Percentiles rank a stretch among this genome's conserved stretches.
Conservation (phyloP, 2,113 vertebrate species). For the Agapornis roseicollis region DNA sequence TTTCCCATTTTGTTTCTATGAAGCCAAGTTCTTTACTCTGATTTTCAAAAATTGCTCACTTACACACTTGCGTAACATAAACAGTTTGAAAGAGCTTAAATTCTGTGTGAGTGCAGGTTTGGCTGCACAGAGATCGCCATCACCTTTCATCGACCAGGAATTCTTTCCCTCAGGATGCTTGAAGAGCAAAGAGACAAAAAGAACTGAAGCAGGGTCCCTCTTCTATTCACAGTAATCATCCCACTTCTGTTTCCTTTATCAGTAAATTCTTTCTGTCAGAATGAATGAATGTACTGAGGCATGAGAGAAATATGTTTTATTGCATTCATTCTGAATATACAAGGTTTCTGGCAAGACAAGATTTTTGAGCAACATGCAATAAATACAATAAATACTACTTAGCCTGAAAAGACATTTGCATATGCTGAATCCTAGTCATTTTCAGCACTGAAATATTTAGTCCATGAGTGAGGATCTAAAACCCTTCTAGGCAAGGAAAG, state of each 20-base stretch:
- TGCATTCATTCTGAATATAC: slow-evolving; percentile 13
- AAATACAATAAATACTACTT: neutral
- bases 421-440: neutral
- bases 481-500: neutral
- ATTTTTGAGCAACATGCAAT: neutral
- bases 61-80: neutral
- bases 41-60: neutral
- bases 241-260: neutral
- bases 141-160: neutral
- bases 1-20: neutral
- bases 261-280: slow-evolving; percentile 20
- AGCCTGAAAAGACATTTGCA: neutral
- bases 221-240: neutral
- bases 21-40: neutral
- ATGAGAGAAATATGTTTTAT: neutral
- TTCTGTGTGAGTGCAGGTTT: neutral
- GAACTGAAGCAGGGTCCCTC: neutral
- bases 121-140: neutral
- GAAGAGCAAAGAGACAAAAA: neutral
- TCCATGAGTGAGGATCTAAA: neutral
- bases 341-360: neutral
- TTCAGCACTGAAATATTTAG: neutral
- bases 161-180: neutral
- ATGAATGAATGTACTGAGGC: neutral
- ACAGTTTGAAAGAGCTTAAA: neutral